Conservation (phyloP, 2,888 invertebrate species). For the Reticulitermes lucifugus region DNA sequence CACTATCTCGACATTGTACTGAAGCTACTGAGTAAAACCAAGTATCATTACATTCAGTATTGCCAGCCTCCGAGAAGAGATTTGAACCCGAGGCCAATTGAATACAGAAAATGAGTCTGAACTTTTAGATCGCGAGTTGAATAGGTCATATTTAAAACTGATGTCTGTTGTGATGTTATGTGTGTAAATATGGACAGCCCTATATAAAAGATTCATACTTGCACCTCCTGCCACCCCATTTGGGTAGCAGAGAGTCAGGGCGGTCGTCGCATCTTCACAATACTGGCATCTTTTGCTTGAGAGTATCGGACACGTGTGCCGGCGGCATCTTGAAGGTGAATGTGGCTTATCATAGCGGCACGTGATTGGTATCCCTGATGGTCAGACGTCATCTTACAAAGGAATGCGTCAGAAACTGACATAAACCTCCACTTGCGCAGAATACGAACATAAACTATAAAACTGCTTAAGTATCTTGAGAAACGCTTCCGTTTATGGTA, state of each 20-base stretch:
- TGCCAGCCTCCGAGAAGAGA: too few species aligned
- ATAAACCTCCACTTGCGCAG: background rate
- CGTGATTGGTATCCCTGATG: slow-evolving; percentile 4
- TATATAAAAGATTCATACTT: background rate
- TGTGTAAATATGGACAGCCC: background rate
- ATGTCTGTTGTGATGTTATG: background rate
- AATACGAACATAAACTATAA: background rate
- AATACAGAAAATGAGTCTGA: too few species aligned
- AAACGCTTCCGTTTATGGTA: background rate
- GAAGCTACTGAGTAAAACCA: too few species aligned
- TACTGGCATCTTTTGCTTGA: background rate
- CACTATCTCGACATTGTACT: too few species aligned
- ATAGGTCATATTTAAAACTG: background rate
- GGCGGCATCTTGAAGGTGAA: background rate
- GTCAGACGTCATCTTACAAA: background rate
- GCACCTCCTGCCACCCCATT: background rate
- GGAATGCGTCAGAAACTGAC: background rate
- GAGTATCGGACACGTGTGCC: slow-evolving; percentile 3
- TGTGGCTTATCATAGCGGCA: too few species aligned
- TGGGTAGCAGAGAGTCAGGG: background rate
- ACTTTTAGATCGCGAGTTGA: too few species aligned
- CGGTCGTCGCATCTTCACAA: background rate
- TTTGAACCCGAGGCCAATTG: too few species aligned
- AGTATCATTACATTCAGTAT: too few species aligned
- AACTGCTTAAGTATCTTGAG: background rate